Base-by-base conservation (phyloP, 2,113 vertebrate genomes). In the Conger conger region DNA sequence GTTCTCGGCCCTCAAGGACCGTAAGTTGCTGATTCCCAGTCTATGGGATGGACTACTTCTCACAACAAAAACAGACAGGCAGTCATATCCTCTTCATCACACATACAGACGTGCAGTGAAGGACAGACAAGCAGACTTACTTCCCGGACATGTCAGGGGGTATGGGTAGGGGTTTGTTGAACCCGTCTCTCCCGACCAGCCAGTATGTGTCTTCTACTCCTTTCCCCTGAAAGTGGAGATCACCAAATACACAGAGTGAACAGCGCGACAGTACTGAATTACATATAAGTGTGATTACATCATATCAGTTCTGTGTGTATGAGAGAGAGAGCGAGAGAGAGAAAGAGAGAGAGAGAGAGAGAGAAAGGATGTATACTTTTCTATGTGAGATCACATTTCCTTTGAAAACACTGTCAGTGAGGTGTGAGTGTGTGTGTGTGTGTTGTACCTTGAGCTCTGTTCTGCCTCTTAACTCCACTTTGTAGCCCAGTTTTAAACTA, bases 381-480 rank as follows among this genome's bases (percentile, higher is more conserved):
- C 3, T 78, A 15, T 38, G 76, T 78, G 76, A n/a, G 4, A 8
- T 23, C n/a, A n/a, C n/a, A n/a, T n/a, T n/a, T n/a, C n/a, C n/a
- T n/a, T n/a, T n/a, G n/a, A n/a, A n/a, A n/a, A n/a, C n/a, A n/a
- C n/a, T n/a, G n/a, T n/a, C n/a, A n/a, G n/a, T n/a, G n/a, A n/a
- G n/a, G 40, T 36, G 38, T 13, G 1, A 50, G 80, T 60, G 42
- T 38, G 76, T 68, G 53, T 20, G 83, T 37, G 23, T 38, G 33
- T 8, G 27, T 73, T 33, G 88, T 91, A 98, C 97, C 96, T 98
- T 98, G 82, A 98, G 94, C 89, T 98, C 97, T 0, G 97, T 98
- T 90, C 94, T 88, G n/a, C 97, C 97, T 86, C 97, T 93, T 37
- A 86, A 5, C 7, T 94, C 90, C 33, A 96, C 87, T 90, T 95